Evolutionary conservation across 1,140 invertebrate genomes (phyloP).

Genomic region (Dinothrombium tinctorium): DNA sequence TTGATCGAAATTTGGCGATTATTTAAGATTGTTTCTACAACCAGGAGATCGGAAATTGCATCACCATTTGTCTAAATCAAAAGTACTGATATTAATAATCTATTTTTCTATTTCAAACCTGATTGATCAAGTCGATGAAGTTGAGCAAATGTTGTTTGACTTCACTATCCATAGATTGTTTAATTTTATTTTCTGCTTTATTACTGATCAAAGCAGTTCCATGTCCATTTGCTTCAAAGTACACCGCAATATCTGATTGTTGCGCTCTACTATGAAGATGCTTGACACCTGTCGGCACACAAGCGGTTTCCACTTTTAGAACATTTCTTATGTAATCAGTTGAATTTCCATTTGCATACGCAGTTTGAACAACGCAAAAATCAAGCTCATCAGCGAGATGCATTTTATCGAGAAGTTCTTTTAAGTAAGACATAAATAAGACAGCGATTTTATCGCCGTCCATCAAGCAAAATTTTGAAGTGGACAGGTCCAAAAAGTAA

Average conservation of each 20-base stretch:
- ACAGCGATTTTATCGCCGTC: constrained; percentile 94
- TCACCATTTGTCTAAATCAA: constrained; percentile 65
- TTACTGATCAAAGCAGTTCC: constrained; percentile 43
- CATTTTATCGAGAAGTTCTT: constrained; percentile 40
- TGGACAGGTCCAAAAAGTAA: constrained; percentile 47
- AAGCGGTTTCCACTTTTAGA: constrained; percentile 35
- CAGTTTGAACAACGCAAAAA: constrained; percentile 81
- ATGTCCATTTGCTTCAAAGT: constrained; percentile 99
- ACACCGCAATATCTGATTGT: constrained; percentile 82
- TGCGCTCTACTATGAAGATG: constrained; percentile 76
- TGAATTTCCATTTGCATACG: constrained; percentile 92
- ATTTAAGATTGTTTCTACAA: constrained; percentile 77
- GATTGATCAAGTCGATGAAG: constrained; percentile 67
- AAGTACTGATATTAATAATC: neutral
- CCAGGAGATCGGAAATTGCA: constrained; percentile 78
- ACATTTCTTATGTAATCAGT: constrained; percentile 66
- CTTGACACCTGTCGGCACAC: constrained; percentile 89
- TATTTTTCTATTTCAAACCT: constrained; percentile 17
- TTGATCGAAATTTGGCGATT: constrained; percentile 46
- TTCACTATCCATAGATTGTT: constrained; percentile 14
- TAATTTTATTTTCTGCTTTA: constrained; percentile 15
- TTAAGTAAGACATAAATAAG: constrained; percentile 50
- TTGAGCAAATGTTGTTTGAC: constrained; percentile 34
- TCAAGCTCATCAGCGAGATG: constrained; percentile 33
- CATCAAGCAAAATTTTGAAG: constrained; percentile 30